Conservation (phyloP, 2,888 invertebrate genomes). For the Elaeidobius kamerunicus region DNA sequence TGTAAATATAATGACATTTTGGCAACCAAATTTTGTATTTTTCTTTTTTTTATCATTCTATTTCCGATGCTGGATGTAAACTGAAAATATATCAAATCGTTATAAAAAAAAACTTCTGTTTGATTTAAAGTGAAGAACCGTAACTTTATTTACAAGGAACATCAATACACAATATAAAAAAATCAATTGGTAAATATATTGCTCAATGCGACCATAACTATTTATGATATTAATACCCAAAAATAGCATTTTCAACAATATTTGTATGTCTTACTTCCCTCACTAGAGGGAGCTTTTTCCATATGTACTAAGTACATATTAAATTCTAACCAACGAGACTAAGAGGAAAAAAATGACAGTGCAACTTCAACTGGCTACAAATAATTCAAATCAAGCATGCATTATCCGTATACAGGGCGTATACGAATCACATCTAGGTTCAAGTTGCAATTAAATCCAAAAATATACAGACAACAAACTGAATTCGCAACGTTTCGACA, state of each 20-base stretch:
- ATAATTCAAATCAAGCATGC: conserved; percentile 5
- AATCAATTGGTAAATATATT: conserved; percentile 36
- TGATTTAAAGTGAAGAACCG: too few species aligned
- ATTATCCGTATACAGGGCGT: conserved; percentile 8
- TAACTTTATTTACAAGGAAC: conserved; percentile 26
- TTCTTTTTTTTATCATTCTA: too few species aligned
- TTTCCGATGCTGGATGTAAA: too few species aligned
- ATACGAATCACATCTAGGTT: conserved; percentile 13
- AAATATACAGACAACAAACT: background rate
- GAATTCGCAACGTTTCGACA: background rate
- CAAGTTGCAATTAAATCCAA: background rate
- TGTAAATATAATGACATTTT: too few species aligned
- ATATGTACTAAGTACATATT: conserved; percentile 6
- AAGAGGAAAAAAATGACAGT: conserved; percentile 13
- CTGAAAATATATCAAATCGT: too few species aligned
- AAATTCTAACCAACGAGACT: conserved; percentile 19
- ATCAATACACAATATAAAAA: conserved; percentile 35
- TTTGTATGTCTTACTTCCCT: too few species aligned
- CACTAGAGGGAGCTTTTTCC: too few species aligned
- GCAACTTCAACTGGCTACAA: background rate
- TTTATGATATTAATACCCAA: conserved; percentile 32
- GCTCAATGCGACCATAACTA: conserved; percentile 33
- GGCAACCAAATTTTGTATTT: too few species aligned
- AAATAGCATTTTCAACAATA: conserved; percentile 18
- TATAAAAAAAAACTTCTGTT: too few species aligned